phyloP scores from a whole-genome alignment of 2,888 invertebrate genomes.

The Onthophagus sagittarius region DNA sequence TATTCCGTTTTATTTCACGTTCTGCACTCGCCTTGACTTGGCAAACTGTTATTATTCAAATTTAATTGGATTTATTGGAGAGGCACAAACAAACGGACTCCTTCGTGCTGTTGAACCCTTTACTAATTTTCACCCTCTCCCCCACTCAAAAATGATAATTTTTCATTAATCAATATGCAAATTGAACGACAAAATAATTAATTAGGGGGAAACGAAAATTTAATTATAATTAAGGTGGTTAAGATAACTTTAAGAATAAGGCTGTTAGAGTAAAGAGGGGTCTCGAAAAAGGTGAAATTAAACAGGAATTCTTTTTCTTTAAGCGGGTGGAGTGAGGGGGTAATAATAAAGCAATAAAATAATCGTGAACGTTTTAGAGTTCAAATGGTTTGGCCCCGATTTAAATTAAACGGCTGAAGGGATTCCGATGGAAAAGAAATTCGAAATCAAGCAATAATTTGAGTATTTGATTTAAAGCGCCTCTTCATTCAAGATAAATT shows the following conservation, averaged over 20 bases:
- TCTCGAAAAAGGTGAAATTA: not conserved
- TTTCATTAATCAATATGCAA: not conserved
- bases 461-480: not conserved
- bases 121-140: not conserved
- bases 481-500: not conserved
- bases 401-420: not conserved
- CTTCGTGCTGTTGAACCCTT: not conserved
- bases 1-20: not conserved
- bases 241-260: not conserved
- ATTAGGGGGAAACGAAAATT: not conserved
- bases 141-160: not conserved
- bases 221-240: not conserved
- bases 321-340: not conserved
- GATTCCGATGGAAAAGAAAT: conserved; percentile 11
- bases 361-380: not conserved
- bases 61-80: not conserved
- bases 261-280: not conserved
- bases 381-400: not conserved
- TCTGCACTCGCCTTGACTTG: not conserved
- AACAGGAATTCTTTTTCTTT: not conserved
- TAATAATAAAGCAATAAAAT: not conserved
- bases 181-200: not conserved
- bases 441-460: conserved; percentile 16
- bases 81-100: not conserved
- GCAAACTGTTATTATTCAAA: not conserved